Evolutionary conservation across 2,888 invertebrate genomes (phyloP), one percentile per base, ranked within the genome.

Genomic region (Tuberolachnus salignus): DNA sequence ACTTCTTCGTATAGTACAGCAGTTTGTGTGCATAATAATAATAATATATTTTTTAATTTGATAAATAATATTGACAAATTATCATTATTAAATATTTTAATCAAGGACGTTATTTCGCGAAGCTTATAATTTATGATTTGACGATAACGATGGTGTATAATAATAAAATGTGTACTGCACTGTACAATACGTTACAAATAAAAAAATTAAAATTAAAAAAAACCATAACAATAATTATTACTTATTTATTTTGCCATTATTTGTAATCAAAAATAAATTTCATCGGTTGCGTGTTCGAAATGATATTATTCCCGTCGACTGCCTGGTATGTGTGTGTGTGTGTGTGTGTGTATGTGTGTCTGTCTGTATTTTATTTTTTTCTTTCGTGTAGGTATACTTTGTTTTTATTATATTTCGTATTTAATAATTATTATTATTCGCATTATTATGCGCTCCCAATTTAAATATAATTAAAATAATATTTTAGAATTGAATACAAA

Each of bases 161-260:
- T 46, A 73, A 73, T 63, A 73, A 63, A 73, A 34, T 34, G 34
- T 34, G 34, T 34, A 63, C 42, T 63, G 23, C 21, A 49, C 72
- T 61, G 21, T 10, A 64, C 44, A 64, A 44, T 74, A 74, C 63
- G 53, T 74, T 53, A 74, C 51, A 64, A 63, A 51, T 53, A 63
- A 61, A 14, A 42, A 61, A 19, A 42, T 34, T 42, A 53, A 49
- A 23, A 42, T 11, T 44, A 46, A 44, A 46, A 23, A 57, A 59
- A 59, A 61, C 49, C 26, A n/a, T 61, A 49, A 73, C 16, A 63
- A 34, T 34, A 34, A 34, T 73, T 73, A 63, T 63, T 73, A 73
- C 73, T 73, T 73, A 73, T 73, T 73, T 73, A 73, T 73, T 73
- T 73, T 73, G 9, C 63, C 63, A 73, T 73, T 73, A 73, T 73